phyloP scores from a whole-genome alignment of 1,140 invertebrate genomes.

The Epicauta chinensis region DNA sequence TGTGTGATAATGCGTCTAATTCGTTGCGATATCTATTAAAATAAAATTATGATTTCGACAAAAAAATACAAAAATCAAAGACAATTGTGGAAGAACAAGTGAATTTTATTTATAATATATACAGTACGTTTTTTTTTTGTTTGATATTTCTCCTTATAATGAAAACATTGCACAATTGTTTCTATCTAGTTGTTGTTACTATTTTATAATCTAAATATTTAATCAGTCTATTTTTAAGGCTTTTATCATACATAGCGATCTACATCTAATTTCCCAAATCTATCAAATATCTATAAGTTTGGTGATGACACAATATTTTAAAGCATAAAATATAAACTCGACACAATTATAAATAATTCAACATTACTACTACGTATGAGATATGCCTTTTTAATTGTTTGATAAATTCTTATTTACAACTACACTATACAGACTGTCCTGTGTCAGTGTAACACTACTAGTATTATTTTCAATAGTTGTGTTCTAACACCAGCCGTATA shows the following conservation, averaged over 20 bases:
- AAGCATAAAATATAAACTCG: neutral
- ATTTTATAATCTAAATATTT: slow-evolving; percentile 21
- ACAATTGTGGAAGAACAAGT: slow-evolving; percentile 15
- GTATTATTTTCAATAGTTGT: too few species aligned
- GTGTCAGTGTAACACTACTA: too few species aligned
- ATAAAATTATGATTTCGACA: too few species aligned
- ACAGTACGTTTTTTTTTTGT: neutral
- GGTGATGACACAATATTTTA: slow-evolving; percentile 6
- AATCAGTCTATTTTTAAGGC: slow-evolving; percentile 29
- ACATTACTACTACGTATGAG: slow-evolving; percentile 16
- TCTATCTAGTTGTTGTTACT: too few species aligned
- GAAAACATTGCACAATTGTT: slow-evolving; percentile 23
- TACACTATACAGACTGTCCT: too few species aligned
- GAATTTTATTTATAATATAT: neutral
- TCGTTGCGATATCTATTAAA: too few species aligned
- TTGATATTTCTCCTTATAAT: too few species aligned
- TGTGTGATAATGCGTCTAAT: too few species aligned
- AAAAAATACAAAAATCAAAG: too few species aligned
- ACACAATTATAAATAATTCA: slow-evolving; percentile 1
- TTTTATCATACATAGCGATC: slow-evolving; percentile 19
- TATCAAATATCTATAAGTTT: slow-evolving; percentile 9
- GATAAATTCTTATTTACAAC: slow-evolving; percentile 8
- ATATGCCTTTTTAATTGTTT: slow-evolving; percentile 5
- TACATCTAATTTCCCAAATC: slow-evolving; percentile 4
- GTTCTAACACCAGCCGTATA: too few species aligned